Conservation (phyloP, 1,140 invertebrate genomes). For the Drosophila azteca region DNA sequence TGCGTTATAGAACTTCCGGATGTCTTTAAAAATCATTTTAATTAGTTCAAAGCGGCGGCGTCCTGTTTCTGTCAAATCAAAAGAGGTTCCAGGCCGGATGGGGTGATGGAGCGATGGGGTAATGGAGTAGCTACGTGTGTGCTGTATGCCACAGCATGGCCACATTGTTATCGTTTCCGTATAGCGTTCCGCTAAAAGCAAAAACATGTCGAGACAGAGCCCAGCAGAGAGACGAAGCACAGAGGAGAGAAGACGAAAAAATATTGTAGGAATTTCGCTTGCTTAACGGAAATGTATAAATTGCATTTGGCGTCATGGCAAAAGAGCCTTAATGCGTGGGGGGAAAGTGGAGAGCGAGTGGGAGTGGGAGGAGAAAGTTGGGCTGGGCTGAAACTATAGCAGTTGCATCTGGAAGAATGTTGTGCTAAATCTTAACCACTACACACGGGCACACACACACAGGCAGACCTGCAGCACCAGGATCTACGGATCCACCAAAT, state of each 20-base stretch:
- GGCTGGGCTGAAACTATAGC: conserved; percentile 51
- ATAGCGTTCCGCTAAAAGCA: conserved; percentile 61
- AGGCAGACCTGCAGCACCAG: conserved; percentile 44
- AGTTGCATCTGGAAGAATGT: conserved; percentile 64
- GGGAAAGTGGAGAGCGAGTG: not conserved
- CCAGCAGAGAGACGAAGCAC: not conserved
- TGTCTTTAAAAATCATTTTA: conserved; percentile 56
- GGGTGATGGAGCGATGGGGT: too few relatives aligned
- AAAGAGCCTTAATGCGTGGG: conserved; percentile 52
- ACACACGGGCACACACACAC: conserved; percentile 32
- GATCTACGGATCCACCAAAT: conserved; percentile 10
- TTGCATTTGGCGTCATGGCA: conserved; percentile 68
- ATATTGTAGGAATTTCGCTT: conserved; percentile 57
- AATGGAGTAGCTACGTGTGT: not conserved
- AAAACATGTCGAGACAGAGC: conserved; percentile 56
- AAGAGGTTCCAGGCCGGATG: not conserved
- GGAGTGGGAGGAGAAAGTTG: not conserved
- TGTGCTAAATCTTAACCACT: conserved; percentile 70
- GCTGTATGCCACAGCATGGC: not conserved
- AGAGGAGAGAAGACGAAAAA: conserved; percentile 31
- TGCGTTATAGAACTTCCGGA: conserved; percentile 50
- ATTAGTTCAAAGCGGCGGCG: conserved; percentile 49
- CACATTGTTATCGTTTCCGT: conserved; percentile 53
- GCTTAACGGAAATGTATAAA: conserved; percentile 82
- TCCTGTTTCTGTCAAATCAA: conserved; percentile 25